Conservation (phyloP, 2,888 invertebrate species). For the Bugulina stolonifera region DNA sequence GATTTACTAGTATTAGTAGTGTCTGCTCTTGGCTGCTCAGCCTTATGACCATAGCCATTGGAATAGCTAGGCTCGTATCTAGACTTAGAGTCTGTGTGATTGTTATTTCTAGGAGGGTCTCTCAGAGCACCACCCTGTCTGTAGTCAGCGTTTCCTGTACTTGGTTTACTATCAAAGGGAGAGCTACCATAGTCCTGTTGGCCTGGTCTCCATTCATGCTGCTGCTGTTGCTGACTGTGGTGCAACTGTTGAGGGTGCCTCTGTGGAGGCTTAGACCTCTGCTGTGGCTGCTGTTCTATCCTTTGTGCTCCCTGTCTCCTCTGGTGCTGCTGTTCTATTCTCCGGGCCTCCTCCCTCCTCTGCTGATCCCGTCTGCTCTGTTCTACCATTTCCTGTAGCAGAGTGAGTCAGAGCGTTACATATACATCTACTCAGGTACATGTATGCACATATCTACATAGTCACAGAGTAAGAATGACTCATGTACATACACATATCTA, state of each 20-base stretch:
- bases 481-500: too few relatives aligned
- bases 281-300: neutral
- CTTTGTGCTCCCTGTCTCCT: neutral
- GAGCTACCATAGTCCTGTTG: neutral
- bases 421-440: too few relatives aligned
- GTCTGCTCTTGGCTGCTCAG: neutral
- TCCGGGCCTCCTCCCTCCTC: conserved; percentile 4
- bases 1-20: neutral
- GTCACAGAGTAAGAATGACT: too few relatives aligned
- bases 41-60: neutral
- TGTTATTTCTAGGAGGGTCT: neutral
- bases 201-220: conserved; percentile 22
- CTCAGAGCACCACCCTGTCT: neutral
- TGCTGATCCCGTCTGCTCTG: conserved; percentile 11
- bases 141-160: neutral
- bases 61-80: neutral
- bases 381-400: neutral
- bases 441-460: too few relatives aligned
- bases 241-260: neutral
- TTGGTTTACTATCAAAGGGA: neutral
- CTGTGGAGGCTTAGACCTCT: neutral
- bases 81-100: neutral
- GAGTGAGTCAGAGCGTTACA: too few relatives aligned
- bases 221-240: neutral
- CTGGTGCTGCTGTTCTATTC: conserved; percentile 17